Percentiles rank a stretch among this genome's conserved stretches.
Evolutionary conservation across 2,888 invertebrate species (phyloP).

Genomic region (Tetrapedia diversipes): DNA sequence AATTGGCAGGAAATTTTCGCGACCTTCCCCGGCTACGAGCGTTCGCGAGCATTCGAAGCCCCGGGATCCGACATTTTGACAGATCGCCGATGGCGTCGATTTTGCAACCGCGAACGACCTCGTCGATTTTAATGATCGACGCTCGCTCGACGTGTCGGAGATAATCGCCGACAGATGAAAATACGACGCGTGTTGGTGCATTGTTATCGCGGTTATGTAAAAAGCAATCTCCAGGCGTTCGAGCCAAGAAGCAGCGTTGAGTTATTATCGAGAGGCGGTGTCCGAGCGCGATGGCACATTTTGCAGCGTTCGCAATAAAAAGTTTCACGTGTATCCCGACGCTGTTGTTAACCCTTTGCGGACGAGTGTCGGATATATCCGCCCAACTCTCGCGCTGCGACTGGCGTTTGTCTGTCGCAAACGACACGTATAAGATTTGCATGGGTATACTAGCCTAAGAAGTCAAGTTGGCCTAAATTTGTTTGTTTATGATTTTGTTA

Average conservation of each 20-base stretch:
- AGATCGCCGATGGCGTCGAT: not conserved
- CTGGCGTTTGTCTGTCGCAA: too few relatives aligned
- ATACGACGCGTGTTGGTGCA: slow-evolving; percentile 13
- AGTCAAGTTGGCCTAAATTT: too few relatives aligned
- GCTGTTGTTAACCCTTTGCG: too few relatives aligned
- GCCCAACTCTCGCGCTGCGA: too few relatives aligned
- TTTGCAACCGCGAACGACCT: not conserved
- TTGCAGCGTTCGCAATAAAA: too few relatives aligned
- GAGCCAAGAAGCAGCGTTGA: slow-evolving; percentile 3
- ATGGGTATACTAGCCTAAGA: too few relatives aligned
- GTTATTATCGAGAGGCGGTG: not conserved
- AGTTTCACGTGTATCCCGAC: too few relatives aligned
- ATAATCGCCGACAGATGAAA: slow-evolving; percentile 1
- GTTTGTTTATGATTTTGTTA: too few relatives aligned
- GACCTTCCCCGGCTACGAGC: slow-evolving; percentile 7
- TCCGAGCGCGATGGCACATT: not conserved
- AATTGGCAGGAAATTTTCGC: slow-evolving; percentile 12
- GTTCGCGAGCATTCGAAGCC: not conserved
- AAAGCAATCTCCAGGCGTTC: slow-evolving; percentile 8
- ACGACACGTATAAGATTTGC: too few relatives aligned
- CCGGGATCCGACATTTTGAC: not conserved
- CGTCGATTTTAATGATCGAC: slow-evolving; percentile 18
- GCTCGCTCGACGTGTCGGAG: not conserved
- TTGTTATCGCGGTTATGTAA: slow-evolving; percentile 19
- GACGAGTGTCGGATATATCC: too few relatives aligned